Evolutionary conservation across 2,113 vertebrate species (phyloP).

Genomic region (Argyrosomus japonicus): DNA sequence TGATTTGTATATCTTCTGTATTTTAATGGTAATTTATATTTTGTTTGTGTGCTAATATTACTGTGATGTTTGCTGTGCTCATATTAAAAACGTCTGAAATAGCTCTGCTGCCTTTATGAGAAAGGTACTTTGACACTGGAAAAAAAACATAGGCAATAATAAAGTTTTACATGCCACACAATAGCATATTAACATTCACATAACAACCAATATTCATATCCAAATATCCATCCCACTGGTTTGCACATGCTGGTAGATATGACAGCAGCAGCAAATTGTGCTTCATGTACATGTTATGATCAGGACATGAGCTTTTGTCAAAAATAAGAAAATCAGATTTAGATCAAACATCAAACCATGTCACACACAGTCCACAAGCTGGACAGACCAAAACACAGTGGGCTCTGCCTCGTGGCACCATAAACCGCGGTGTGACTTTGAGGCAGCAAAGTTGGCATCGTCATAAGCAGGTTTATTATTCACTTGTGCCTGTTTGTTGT

Average conservation of each 20-base stretch:
- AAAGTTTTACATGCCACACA: constrained; percentile 5
- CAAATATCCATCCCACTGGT: neutral
- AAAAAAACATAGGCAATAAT: constrained; percentile 6
- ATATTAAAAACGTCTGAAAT: neutral
- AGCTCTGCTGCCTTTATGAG: constrained; percentile 8
- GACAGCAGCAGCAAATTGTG: neutral
- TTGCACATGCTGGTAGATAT: constrained; percentile 5
- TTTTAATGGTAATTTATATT: neutral
- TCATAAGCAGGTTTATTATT: constrained; percentile 22
- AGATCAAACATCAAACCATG: neutral
- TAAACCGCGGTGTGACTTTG: neutral
- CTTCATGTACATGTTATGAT: neutral
- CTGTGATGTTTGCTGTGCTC: constrained; percentile 4
- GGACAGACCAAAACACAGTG: neutral
- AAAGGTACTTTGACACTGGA: neutral
- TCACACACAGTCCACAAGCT: neutral
- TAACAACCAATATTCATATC: constrained; percentile 1
- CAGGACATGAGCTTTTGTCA: neutral
- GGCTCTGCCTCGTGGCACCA: neutral
- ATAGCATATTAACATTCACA: constrained; percentile 2
- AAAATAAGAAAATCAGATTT: neutral
- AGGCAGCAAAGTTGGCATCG: neutral
- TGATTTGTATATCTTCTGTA: neutral
- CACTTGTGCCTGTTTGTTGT: constrained; percentile 32
- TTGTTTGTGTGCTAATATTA: neutral